Percentiles rank a stretch among this genome's conserved stretches.
Conservation (phyloP, 2,797 vertebrate species). For the Lophotriccus pileatus region DNA sequence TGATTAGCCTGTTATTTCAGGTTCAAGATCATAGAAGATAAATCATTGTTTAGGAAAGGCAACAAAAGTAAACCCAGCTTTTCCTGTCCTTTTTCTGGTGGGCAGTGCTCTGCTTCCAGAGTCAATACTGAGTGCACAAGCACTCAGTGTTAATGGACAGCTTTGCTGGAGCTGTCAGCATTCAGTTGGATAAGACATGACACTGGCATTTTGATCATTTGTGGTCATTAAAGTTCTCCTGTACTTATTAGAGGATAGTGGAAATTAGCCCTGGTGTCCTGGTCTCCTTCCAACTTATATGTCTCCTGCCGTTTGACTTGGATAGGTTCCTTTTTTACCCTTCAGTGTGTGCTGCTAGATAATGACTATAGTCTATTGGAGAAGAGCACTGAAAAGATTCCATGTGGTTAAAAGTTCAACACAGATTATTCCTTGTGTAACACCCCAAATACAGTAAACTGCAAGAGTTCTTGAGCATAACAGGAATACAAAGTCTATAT, state of each 20-base stretch:
- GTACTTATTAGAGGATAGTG: neutral
- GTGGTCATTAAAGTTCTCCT: neutral
- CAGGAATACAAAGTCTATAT: neutral
- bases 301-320: neutral
- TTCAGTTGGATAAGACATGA: neutral
- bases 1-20: neutral
- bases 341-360: neutral
- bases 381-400: neutral
- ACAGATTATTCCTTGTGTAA: neutral
- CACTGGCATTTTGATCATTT: slow-evolving; percentile 15
- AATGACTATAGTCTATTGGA: neutral
- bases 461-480: neutral
- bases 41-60: neutral
- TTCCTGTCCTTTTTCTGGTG: neutral
- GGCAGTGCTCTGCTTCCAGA: neutral
- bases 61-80: neutral
- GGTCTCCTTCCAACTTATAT: neutral
- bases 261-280: neutral
- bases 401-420: neutral
- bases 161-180: slow-evolving; percentile 1
- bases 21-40: neutral
- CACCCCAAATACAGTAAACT: neutral
- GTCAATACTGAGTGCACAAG: neutral
- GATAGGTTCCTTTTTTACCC: neutral
- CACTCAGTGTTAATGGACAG: neutral